A percentile compares a stretch with the other conserved stretches of the same genome.
These are phyloP conservation scores for Drymonia ruficornis DNA, from an alignment of 2,888 invertebrate genomes.

Conservation along the genomic window DNA sequence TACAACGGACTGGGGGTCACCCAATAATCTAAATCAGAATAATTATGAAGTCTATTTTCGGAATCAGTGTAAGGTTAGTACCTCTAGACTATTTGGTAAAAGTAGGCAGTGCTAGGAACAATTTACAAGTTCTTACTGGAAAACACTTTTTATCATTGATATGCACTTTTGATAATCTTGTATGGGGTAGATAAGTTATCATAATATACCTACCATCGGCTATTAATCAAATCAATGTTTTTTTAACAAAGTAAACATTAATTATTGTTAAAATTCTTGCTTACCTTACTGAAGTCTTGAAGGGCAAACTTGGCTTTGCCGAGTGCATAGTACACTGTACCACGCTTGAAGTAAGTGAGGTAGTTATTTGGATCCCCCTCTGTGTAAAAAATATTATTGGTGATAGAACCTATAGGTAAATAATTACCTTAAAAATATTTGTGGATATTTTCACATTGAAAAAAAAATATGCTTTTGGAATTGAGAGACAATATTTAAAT, in stretches of 20 bases:
- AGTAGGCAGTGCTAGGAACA: neutral
- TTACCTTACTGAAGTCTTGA: slow-evolving; percentile 93
- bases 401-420: neutral
- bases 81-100: no score
- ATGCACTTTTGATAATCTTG: neutral
- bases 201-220: no score
- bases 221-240: no score
- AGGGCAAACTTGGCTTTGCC: slow-evolving; percentile 98
- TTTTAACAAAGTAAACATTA: neutral
- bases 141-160: neutral
- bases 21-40: no score
- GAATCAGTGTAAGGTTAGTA: no score
- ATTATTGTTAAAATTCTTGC: slow-evolving; percentile 7
- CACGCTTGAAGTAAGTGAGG: slow-evolving; percentile 97
- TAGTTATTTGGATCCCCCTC: slow-evolving; percentile 98
- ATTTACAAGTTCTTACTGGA: neutral
- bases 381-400: slow-evolving; percentile 64
- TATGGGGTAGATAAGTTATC: neutral
- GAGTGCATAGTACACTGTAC: slow-evolving; percentile 97
- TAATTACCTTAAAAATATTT: no score
- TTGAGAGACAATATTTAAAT: neutral
- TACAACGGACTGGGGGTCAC: no score
- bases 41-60: no score
- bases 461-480: neutral
- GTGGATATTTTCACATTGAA: no score